Percentiles rank a stretch among this genome's conserved stretches.
Evolutionary conservation across 2,797 vertebrate species (phyloP).

Genomic region (Rachycentron canadum): DNA sequence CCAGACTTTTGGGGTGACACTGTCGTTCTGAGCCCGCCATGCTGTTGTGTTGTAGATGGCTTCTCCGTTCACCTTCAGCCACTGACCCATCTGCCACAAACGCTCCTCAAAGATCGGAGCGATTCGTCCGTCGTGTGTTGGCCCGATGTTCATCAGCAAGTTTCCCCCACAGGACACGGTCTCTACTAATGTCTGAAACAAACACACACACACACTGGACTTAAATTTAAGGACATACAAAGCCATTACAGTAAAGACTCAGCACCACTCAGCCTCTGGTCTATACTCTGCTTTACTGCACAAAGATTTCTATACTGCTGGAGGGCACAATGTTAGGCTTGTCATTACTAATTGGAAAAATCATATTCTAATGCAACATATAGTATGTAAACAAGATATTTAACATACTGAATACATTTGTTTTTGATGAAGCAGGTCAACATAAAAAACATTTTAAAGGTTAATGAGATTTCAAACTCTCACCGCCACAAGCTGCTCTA

Average conservation of each 20-base stretch:
- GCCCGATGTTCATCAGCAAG: constrained; percentile 94
- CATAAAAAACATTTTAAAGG: neutral
- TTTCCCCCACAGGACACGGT: constrained; percentile 96
- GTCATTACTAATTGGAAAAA: too few species aligned
- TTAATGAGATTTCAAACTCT: constrained; percentile 27
- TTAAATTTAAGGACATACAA: neutral
- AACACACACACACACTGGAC: neutral
- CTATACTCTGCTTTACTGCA: neutral
- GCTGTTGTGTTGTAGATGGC: constrained; percentile 91
- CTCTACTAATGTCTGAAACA: constrained; percentile 89
- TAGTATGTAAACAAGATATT: neutral
- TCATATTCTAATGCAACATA: too few species aligned
- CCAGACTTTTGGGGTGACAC: constrained; percentile 87
- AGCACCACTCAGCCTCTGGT: too few species aligned
- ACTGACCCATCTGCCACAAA: constrained; percentile 92
- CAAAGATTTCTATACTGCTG: neutral
- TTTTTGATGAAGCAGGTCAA: neutral
- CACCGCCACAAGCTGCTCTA: constrained; percentile 89
- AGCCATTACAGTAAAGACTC: neutral
- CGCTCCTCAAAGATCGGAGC: constrained; percentile 93
- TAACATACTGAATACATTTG: neutral
- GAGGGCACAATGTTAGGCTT: too few species aligned
- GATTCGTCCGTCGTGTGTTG: constrained; percentile 92
- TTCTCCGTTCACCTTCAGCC: constrained; percentile 93
- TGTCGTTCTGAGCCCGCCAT: constrained; percentile 93